These are phyloP conservation scores for Connochaetes taurinus DNA, from an alignment of 2,113 vertebrate species.

Conservation along the genomic window DNA sequence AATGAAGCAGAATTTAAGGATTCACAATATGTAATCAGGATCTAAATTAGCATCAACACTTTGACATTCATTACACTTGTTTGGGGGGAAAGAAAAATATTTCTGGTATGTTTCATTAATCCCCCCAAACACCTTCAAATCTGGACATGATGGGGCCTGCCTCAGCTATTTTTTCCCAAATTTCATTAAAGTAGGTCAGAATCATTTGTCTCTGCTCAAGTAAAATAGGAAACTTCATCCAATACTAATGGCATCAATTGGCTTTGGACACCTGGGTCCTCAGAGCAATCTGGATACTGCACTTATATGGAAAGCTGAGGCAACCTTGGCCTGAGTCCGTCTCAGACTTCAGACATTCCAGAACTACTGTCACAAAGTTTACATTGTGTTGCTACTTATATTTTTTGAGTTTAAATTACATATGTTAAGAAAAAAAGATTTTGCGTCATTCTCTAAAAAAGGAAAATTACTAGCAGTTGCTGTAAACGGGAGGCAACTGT, in stretches of 20 bases:
- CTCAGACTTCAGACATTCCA: slow-evolving; percentile 21
- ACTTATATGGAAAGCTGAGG: not conserved
- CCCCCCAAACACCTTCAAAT: not conserved
- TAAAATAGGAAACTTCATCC: not conserved
- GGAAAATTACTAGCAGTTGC: not conserved
- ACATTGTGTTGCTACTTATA: not conserved
- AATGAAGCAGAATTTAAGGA: not conserved
- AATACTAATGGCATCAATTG: rapidly evolving
- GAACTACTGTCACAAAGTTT: not conserved
- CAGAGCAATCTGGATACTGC: not conserved
- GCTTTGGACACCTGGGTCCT: not conserved
- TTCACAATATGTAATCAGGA: not conserved
- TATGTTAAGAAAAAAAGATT: not conserved
- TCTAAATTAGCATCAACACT: not conserved
- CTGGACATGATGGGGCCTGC: not conserved
- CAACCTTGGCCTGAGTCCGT: not conserved
- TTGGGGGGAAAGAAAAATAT: not conserved
- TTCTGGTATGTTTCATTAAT: not conserved
- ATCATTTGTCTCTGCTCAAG: not conserved
- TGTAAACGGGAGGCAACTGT: not conserved
- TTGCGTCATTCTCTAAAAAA: not conserved
- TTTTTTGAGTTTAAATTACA: not conserved
- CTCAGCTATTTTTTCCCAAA: not conserved
- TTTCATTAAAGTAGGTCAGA: not conserved
- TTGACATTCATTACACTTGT: not conserved